phyloP scores from a whole-genome alignment of 2,113 vertebrate genomes.

The Ceyx melanurus region DNA sequence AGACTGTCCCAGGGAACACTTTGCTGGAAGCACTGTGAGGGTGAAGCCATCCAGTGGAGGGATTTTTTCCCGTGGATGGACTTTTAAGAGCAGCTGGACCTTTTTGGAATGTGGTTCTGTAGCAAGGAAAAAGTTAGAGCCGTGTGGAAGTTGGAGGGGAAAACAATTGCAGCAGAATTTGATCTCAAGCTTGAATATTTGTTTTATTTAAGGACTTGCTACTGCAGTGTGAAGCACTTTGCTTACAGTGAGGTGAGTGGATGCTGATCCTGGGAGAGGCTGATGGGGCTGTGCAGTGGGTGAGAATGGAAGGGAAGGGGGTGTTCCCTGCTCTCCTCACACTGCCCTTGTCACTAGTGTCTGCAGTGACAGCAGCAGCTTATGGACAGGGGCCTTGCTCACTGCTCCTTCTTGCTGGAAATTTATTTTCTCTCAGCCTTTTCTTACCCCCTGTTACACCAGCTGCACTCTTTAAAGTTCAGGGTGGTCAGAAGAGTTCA shows the following conservation, averaged over 20 bases:
- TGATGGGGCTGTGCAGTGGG: background rate
- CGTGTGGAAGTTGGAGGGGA: background rate
- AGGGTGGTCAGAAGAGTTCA: background rate
- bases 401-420: background rate
- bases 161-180: background rate
- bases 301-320: background rate
- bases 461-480: background rate
- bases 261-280: background rate
- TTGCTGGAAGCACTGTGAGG: background rate
- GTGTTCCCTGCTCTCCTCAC: background rate
- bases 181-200: background rate
- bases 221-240: background rate
- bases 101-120: background rate
- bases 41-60: background rate
- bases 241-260: background rate
- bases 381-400: background rate
- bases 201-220: background rate
- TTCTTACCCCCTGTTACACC: background rate
- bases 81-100: background rate
- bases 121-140: background rate
- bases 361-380: background rate
- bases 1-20: background rate
- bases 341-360: background rate
- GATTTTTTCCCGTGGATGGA: background rate
- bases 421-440: background rate